Evolutionary conservation across 2,888 invertebrate species (phyloP), one percentile per base, ranked within the genome.

Genomic region (Clivina fossor): DNA sequence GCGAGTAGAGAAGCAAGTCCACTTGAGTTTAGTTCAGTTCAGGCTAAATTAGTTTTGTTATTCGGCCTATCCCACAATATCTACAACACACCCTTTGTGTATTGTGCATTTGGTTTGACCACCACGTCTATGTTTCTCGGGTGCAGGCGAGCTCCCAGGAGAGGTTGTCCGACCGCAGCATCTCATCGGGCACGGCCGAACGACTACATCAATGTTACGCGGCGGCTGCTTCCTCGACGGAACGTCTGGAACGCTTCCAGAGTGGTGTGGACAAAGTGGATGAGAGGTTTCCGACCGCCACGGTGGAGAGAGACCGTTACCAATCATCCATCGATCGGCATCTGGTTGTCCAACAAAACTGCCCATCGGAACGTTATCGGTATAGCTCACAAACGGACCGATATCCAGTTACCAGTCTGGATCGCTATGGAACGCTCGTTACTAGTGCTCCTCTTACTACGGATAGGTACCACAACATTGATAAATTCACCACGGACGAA

Each of bases 401-500:
- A 56, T 54, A 50, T 40, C 53, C 18, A 59, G 32, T 46, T 19
- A 22, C 19, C 32, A 40, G 60, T 61, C 38, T 64, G 71, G 43
- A 71, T 70, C 63, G 67, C 66, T 43, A 64, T 69, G 61, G 72
- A 71, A 50, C 65, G 71, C 11, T 46, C n/a, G 16, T 15, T 32
- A 43, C 43, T 11, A 43, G 15, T 43, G 20, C 40, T 40, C 15
- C 28, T 26, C 13, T 28, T 43, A 43, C 43, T 24, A 30, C 46
- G 19, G 46, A 46, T 19, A 30, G 46, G 32, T 46, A 46, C 13
- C 46, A 46, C 9, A 43, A n/a, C 7, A 22, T 41, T 11, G 22
- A 41, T 4, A 37, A 37, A 3, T 37, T 15, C 37, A n/a, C 35
- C 8, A 44, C 26, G 8, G 46, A 46, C 5, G 46, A 46, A 1